Base-by-base conservation (phyloP, 2,113 vertebrate species). In the Lethenteron reissneri region DNA sequence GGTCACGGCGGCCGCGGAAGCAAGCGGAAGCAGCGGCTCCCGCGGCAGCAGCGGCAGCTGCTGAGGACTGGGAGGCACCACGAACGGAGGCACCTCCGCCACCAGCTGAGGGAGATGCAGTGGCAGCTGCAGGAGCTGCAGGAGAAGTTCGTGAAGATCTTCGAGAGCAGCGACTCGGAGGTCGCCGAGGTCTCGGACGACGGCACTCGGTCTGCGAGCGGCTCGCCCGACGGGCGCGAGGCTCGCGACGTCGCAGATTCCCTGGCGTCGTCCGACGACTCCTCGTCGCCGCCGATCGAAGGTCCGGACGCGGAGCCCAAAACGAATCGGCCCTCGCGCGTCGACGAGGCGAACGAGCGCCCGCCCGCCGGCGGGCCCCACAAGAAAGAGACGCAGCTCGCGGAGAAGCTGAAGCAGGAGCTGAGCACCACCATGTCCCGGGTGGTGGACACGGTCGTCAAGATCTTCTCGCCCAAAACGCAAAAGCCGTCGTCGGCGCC, bases 401-500 rank as follows among this genome's bases (percentile, higher is more conserved):
- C 94, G 0, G 94, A 97, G 82, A 95, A 89, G 0, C 79, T 99
- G 76, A 99, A 99, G 78, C 92, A 99, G 81, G 92, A 99, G 78
- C 84, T 99, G 73, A 96, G 90, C 81, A 91, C 88, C 1, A 90
- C 94, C 79, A 91, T 99, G 85, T 90, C 91, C 0, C 94, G 96
- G 76, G 92, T 99, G 1, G 94, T 99, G 68, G 94, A 99, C 85
- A 95, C 90, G 0, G 94, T 99, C 74, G 92, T 99, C 73, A 99
- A 96, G 76, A 91, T 96, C 74, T 99, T 99, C 76, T n/a, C 64
- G 25, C 64, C 64, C 25, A 68, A 21, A 21, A 41, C 41, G 41
- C 41, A 41, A 41, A 41, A 41, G 41, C 41, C 41, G 41, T 41
- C 41, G 41, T 68, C 64, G n/a, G 2, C 64, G 25, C n/a, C 25